Percentiles rank a stretch among this genome's conserved stretches.
These are phyloP conservation scores for Shinisaurus crocodilurus DNA, from an alignment of 2,113 vertebrate species.

Conservation along the genomic window DNA sequence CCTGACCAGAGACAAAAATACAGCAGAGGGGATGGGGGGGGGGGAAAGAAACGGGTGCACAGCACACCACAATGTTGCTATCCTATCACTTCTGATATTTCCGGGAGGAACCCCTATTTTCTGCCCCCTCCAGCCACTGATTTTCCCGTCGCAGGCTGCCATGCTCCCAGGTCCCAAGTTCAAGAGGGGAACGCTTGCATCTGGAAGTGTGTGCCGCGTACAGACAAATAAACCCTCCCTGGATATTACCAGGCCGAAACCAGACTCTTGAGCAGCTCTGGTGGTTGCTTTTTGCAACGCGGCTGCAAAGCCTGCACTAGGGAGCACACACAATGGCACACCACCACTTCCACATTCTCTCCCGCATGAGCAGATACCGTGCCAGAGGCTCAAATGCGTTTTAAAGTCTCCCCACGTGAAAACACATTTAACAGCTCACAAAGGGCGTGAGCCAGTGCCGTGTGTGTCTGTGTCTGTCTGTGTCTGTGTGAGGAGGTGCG, in stretches of 20 bases:
- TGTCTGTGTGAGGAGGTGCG: neutral
- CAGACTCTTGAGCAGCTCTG: neutral
- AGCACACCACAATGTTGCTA: neutral
- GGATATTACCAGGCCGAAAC: neutral
- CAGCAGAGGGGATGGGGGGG: neutral
- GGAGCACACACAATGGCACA: too few species aligned
- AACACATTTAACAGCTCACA: slow-evolving; percentile 16
- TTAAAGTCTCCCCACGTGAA: neutral
- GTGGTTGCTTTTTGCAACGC: too few species aligned
- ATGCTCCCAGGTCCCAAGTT: neutral
- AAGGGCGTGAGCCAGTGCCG: neutral
- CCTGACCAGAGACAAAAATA: too few species aligned
- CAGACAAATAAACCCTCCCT: too few species aligned
- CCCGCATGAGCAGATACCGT: neutral
- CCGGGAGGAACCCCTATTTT: neutral
- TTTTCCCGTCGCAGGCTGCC: neutral
- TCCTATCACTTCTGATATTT: too few species aligned
- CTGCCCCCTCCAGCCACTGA: neutral
- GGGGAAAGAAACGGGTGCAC: neutral
- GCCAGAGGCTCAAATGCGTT: neutral
- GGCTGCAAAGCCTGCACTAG: too few species aligned
- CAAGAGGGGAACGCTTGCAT: neutral
- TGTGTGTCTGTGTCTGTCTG: neutral
- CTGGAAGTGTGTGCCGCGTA: too few species aligned
- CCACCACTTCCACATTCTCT: neutral